Percentiles rank a stretch among this genome's conserved stretches.
Evolutionary conservation across 2,113 vertebrate genomes (phyloP).

Genomic region (Pluvianellus socialis): DNA sequence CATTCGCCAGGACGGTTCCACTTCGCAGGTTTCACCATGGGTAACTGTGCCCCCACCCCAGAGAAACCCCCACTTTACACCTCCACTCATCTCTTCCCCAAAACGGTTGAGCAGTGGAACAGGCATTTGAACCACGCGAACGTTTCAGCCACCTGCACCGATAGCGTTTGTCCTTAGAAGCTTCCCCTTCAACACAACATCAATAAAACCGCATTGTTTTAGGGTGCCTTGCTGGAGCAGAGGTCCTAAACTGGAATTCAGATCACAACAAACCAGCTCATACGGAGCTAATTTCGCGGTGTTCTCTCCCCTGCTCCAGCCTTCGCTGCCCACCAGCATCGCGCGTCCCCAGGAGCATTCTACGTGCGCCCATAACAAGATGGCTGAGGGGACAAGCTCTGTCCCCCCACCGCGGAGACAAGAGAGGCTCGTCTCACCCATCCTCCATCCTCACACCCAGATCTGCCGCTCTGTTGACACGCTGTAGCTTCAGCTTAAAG

Average conservation of each 20-base stretch:
- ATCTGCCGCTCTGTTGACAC: no score
- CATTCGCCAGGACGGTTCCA: neutral
- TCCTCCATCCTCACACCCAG: neutral
- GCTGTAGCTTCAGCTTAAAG: neutral
- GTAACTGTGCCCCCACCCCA: no score
- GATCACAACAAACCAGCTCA: neutral
- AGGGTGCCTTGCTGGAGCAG: neutral
- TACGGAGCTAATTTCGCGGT: accelerated
- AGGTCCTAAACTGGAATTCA: neutral
- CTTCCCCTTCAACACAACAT: neutral
- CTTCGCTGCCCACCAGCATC: neutral
- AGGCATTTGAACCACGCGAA: accelerated
- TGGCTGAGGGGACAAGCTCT: neutral
- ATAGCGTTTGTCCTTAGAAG: no score
- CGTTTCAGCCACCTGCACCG: neutral
- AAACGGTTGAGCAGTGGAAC: neutral
- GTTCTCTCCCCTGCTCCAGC: neutral
- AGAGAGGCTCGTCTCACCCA: accelerated
- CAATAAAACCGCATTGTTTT: neutral
- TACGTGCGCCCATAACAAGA: neutral
- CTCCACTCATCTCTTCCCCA: neutral
- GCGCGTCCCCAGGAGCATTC: neutral
- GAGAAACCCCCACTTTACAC: neutral
- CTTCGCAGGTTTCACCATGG: neutral
- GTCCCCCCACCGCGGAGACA: accelerated